These are phyloP conservation scores for Polyommatus icarus DNA, from an alignment of 2,888 invertebrate species.

Conservation along the genomic window DNA sequence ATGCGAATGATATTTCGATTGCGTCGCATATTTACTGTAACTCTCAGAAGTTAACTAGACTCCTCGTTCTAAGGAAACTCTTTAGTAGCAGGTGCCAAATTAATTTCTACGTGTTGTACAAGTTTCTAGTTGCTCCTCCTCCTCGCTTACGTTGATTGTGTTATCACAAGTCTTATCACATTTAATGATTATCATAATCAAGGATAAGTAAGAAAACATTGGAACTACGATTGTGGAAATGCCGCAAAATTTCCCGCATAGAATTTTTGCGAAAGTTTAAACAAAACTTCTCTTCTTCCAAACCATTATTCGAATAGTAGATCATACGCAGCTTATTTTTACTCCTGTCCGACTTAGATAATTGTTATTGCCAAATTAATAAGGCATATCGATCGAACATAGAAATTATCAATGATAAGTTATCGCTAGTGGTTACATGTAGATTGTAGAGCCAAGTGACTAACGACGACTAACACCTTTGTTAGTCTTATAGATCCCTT, in stretches of 20 bases:
- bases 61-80: too few relatives aligned
- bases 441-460: background rate
- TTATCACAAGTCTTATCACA: background rate
- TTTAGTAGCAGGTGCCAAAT: too few relatives aligned
- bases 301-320: background rate
- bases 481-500: background rate
- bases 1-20: too few relatives aligned
- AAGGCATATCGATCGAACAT: constrained; percentile 10
- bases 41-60: too few relatives aligned
- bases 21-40: too few relatives aligned
- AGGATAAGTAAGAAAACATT: background rate
- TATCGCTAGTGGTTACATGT: background rate
- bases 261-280: background rate
- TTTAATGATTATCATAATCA: background rate
- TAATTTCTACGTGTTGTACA: background rate
- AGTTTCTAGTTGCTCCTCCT: too few relatives aligned
- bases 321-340: background rate
- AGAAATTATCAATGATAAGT: background rate
- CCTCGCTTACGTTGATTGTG: background rate
- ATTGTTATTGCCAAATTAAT: constrained; percentile 21
- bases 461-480: too few relatives aligned
- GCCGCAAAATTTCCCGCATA: background rate
- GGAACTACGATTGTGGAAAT: background rate
- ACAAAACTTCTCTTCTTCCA: too few relatives aligned
- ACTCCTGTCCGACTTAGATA: background rate